Conservation (phyloP, 2,888 invertebrate species). For the Agapetus fuscipes region DNA sequence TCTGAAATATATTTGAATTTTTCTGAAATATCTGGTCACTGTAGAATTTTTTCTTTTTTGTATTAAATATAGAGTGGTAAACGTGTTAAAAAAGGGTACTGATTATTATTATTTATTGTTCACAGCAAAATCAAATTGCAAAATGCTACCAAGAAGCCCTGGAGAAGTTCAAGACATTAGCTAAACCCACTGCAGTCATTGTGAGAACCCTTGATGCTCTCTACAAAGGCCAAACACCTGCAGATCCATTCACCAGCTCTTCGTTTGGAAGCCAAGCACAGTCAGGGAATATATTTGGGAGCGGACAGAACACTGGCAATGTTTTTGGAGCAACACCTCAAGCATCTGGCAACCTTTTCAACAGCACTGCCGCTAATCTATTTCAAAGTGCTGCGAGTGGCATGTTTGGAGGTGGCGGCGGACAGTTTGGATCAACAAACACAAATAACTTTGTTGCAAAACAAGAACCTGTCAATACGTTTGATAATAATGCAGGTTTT, state of each 20-base stretch:
- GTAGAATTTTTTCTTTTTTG: no score
- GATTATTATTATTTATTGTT: constrained; percentile 5
- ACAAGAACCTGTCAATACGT: not conserved
- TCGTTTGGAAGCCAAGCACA: constrained; percentile 31
- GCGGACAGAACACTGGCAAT: constrained; percentile 17
- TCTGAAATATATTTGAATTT: no score
- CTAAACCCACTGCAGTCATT: constrained; percentile 28
- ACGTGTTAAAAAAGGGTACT: no score
- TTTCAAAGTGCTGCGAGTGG: constrained; percentile 21
- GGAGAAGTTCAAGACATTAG: constrained; percentile 30
- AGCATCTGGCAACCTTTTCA: constrained; percentile 4
- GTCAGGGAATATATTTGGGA: constrained; percentile 24
- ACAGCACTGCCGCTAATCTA: constrained; percentile 7
- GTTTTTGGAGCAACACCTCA: no score
- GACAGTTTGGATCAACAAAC: constrained; percentile 3
- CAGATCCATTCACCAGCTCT: constrained; percentile 32
- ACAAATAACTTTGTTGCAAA: constrained; percentile 3
- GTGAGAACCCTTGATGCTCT: constrained; percentile 29
- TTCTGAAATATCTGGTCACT: no score
- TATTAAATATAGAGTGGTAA: no score
- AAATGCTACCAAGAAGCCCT: constrained; percentile 29
- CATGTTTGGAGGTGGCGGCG: constrained; percentile 16
- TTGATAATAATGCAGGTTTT: constrained; percentile 2
- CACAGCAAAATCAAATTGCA: constrained; percentile 32
- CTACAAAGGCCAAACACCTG: constrained; percentile 30